Evolutionary conservation across 1,140 invertebrate genomes (phyloP), one percentile per base, ranked within the genome.

Genomic region (Pogonomyrmex californicus): DNA sequence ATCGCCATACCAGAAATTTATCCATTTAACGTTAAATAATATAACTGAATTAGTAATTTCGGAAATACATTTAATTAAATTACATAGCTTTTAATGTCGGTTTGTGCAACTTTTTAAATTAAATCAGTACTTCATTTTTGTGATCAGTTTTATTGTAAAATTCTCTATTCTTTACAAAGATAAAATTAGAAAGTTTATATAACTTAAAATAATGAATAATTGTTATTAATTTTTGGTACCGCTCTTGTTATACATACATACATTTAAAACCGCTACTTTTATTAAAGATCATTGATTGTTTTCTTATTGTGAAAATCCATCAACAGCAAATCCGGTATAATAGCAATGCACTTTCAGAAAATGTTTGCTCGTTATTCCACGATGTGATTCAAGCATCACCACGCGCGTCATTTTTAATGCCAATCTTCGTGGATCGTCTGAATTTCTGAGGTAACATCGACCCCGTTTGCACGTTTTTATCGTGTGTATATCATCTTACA

Each of bases 401-500:
- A 68, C 38, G 49, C 49, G 47, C 49, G 77, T 81, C 77, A 81
- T 81, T 81, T 81, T 81, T 81, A 81, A 81, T 49, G 36, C 49
- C 77, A 81, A 81, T 81, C 47, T 81, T 78, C 33, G 44, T 63
- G 54, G 77, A 81, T 68, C 77, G 62, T 36, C 12, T 54, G 36
- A 81, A 38, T 81, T 81, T 68, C 63, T 81, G 6, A 36, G 36
- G 36, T 56, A 81, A 81, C 49, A 23, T 17, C 41, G 14, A 9
- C 41, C 23, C 0, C 41, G 30, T 81, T 49, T 68, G 23, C 77
- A 68, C 77, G 49, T 63, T 81, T 41, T 81, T 81, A 81, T 81
- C 77, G 77, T 68, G 77, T 54, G 63, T 81, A 68, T 81, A 81
- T 81, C 77, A 68, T 81, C 63, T 49, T 38, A 56, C 62, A 81